Base-by-base conservation (phyloP, 2,888 invertebrate genomes). In the Phoronis australis region DNA sequence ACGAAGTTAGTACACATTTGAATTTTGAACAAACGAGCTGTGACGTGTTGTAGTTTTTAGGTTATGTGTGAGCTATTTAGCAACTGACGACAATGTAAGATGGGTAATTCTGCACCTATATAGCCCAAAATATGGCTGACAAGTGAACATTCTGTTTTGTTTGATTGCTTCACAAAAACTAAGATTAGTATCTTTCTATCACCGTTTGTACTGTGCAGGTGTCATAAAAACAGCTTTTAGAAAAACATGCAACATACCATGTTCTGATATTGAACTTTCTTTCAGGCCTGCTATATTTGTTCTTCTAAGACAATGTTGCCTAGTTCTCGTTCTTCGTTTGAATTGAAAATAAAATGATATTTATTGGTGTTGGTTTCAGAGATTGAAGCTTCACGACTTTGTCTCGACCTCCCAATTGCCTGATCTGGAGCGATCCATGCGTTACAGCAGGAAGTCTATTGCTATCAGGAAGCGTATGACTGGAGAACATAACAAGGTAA, bases 371-470 rank as follows among this genome's bases (percentile, higher is more conserved):
- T 53, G 24, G 26, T 59, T 61, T 12, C 63, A 73, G 73, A 73
- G 72, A 62, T 50, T 73, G 49, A 73, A 73, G 52, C 45, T 73
- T 53, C 72, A 73, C 60, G 73, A 73, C 49, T 73, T 73, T 62
- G 71, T 73, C 37, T 72, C 71, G 23, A 67, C 69, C 22, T 67
- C 67, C 56, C 73, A 73, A 55, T 49, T 73, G 35, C 72, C 73
- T 38, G 72, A 73, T 52, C 55, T 73, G 24, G 59, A 69, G 42
- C 69, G 71, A 55, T 71, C 73, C 4, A 71, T 73, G 27, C 62
- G 65, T 48, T 71, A 68, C 57, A 71, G 70, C 27, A 59, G 68
- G 43, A 71, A 73, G 44, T 72, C 73, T 15, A 73, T 73, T 12
- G 61, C 63, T 23, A 58, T 73, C 22, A 59, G 73, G 27, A 70